Conservation (phyloP, 2,113 vertebrate genomes). For the Neopipo cinnamomea region DNA sequence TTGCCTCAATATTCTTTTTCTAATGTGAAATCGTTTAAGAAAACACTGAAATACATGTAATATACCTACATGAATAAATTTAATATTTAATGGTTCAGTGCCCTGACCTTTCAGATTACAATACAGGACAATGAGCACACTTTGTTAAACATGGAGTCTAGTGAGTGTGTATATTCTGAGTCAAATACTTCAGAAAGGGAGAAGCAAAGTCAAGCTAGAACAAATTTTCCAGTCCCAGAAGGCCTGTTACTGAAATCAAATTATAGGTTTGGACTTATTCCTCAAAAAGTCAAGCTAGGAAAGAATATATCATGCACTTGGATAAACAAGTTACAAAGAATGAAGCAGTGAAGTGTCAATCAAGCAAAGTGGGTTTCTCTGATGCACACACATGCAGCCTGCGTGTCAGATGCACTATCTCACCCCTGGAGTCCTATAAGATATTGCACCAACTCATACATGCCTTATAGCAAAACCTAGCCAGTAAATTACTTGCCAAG, state of each 20-base stretch:
- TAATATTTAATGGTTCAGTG: conserved; percentile 36
- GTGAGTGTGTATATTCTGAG: background rate
- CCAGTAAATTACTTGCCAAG: background rate
- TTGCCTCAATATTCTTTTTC: background rate
- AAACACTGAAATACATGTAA: conserved; percentile 15
- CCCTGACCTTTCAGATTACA: conserved; percentile 36
- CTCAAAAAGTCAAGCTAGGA: background rate
- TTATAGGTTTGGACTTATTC: background rate
- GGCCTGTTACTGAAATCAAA: conserved; percentile 28
- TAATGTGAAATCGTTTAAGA: conserved; percentile 33
- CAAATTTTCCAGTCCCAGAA: conserved; percentile 26
- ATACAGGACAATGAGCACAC: background rate
- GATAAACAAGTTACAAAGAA: conserved; percentile 30
- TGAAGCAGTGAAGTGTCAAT: background rate
- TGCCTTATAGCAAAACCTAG: background rate
- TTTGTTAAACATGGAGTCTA: background rate
- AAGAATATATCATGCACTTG: conserved; percentile 17
- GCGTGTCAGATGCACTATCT: background rate
- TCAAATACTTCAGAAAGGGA: background rate
- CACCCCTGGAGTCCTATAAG: background rate
- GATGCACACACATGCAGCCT: background rate
- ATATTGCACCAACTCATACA: background rate
- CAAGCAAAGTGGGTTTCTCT: background rate
- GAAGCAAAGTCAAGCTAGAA: conserved; percentile 20
- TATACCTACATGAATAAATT: conserved; percentile 37